Base-by-base conservation (phyloP, 2,888 invertebrate genomes). In the Zaprionus obscuricornis region DNA sequence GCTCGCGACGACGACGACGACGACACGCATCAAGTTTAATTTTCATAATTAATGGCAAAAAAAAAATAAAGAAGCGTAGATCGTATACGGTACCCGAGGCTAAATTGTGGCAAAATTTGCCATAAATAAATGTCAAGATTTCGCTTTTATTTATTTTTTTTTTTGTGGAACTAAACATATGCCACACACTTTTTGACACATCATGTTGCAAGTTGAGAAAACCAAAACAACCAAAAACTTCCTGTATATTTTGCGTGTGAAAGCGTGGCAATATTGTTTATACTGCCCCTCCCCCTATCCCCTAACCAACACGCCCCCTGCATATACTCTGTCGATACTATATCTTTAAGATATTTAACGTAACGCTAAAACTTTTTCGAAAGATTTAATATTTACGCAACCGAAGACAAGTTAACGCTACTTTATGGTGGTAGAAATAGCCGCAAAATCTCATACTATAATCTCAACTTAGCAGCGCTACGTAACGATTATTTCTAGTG, bases 11-110 rank as follows among this genome's bases (percentile, higher is more conserved):
- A 50, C n/a, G n/a, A n/a, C n/a, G n/a, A n/a, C 60, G 66, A 51
- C 66, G 85, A 77, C 82, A 81, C 85, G 83, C 82, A 78, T 82
- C 85, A 77, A 71, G 54, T 83, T 74, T 54, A 83, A 79, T 81
- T 81, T 83, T 75, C 64, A 73, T 83, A 83, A 81, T 81, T 81
- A 81, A 81, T 83, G 83, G 75, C 72, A 72, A 74, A 22, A 40
- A 39, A 46, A 42, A n/a, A n/a, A 37, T 65, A 54, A 66, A 22
- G 22, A 4, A 22, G 22, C 4, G 22, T 7, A 52, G 47, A 42
- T 55, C 58, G 62, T 22, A 31, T 13, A 40, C 20, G 39, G 34
- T 36, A 51, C 49, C 56, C 29, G 37, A 45, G 63, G 63, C 40
- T n/a, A 45, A 39, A 37, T 7, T 10, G 27, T 47, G 51, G 55